These are phyloP conservation scores for Laterallus jamaicensis DNA, from an alignment of 2,113 vertebrate species.

Conservation along the genomic window DNA sequence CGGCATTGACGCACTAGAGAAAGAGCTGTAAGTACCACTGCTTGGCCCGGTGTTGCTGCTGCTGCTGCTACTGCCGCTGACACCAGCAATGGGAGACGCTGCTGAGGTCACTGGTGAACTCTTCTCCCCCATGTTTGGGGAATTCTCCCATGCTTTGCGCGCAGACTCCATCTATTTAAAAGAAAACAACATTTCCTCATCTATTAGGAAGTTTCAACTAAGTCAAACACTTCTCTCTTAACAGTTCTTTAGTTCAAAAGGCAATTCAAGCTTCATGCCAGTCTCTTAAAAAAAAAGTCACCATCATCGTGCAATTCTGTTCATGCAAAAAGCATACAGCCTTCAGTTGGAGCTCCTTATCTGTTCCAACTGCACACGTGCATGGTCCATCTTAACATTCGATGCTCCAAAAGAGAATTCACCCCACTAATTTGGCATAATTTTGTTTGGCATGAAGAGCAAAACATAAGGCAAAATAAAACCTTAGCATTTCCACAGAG, in stretches of 20 bases:
- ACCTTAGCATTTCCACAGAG: background rate
- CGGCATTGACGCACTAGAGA: slow-evolving; percentile 93
- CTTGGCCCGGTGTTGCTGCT: slow-evolving; percentile 72
- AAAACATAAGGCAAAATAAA: background rate
- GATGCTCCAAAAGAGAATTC: background rate
- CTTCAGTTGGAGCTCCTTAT: slow-evolving; percentile 20
- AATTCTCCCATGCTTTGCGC: slow-evolving; percentile 98
- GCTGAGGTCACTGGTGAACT: slow-evolving; percentile 89
- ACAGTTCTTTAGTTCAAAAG: slow-evolving; percentile 22
- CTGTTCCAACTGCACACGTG: slow-evolving; percentile 24
- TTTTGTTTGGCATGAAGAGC: slow-evolving; percentile 10
- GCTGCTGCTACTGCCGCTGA: slow-evolving; percentile 32
- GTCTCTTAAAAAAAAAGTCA: slow-evolving; percentile 4
- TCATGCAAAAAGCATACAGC: slow-evolving; percentile 62
- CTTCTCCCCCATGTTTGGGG: slow-evolving; percentile 91
- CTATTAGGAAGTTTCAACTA: slow-evolving; percentile 18
- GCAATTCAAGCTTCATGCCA: slow-evolving; percentile 55
- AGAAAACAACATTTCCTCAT: slow-evolving; percentile 3
- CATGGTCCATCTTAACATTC: slow-evolving; percentile 1
- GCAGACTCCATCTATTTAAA: slow-evolving; percentile 94
- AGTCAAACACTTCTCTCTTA: background rate
- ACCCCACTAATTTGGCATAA: background rate
- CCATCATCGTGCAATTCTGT: slow-evolving; percentile 53
- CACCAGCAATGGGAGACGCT: slow-evolving; percentile 83
- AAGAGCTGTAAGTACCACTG: slow-evolving; percentile 88